A percentile compares a stretch with the other conserved stretches of the same genome.
Conservation (phyloP, 2,888 invertebrate genomes). For the Tridacna crocea region DNA sequence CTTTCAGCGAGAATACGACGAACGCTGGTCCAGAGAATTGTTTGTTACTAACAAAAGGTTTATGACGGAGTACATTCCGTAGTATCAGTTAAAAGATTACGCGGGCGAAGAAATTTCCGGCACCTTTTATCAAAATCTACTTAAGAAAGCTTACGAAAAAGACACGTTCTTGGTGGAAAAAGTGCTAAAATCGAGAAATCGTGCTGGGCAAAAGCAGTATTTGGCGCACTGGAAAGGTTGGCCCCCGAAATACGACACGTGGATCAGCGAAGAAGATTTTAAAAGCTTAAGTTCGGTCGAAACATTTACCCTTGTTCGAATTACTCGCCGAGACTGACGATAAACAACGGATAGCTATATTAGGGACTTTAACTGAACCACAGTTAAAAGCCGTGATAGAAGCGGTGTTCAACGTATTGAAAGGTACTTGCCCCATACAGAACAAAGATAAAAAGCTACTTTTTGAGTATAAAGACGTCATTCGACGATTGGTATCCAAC, state of each 20-base stretch:
- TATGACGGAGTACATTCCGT: slow-evolving; percentile 38
- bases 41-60: slow-evolving; percentile 38
- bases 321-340: slow-evolving; percentile 29
- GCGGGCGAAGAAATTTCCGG: slow-evolving; percentile 39
- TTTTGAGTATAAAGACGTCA: slow-evolving; percentile 23
- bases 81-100: slow-evolving; percentile 45
- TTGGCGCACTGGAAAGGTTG: slow-evolving; percentile 45
- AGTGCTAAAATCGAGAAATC: slow-evolving; percentile 29
- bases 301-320: slow-evolving; percentile 37
- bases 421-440: slow-evolving; percentile 41
- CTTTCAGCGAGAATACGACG: slow-evolving; percentile 50
- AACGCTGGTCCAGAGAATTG: slow-evolving; percentile 34
- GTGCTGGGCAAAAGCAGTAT: slow-evolving; percentile 1
- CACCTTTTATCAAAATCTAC: slow-evolving; percentile 45
- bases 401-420: slow-evolving; percentile 55
- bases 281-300: slow-evolving; percentile 11
- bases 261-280: slow-evolving; percentile 41
- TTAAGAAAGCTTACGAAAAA: slow-evolving; percentile 44
- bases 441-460: slow-evolving; percentile 44
- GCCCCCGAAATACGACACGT: slow-evolving; percentile 41
- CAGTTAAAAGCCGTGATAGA: slow-evolving; percentile 46
- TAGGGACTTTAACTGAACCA: slow-evolving; percentile 26
- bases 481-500: slow-evolving; percentile 48
- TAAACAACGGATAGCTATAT: slow-evolving; percentile 27
- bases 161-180: slow-evolving; percentile 41